Conservation (phyloP, 2,113 vertebrate species). For the Grantiella picta region DNA sequence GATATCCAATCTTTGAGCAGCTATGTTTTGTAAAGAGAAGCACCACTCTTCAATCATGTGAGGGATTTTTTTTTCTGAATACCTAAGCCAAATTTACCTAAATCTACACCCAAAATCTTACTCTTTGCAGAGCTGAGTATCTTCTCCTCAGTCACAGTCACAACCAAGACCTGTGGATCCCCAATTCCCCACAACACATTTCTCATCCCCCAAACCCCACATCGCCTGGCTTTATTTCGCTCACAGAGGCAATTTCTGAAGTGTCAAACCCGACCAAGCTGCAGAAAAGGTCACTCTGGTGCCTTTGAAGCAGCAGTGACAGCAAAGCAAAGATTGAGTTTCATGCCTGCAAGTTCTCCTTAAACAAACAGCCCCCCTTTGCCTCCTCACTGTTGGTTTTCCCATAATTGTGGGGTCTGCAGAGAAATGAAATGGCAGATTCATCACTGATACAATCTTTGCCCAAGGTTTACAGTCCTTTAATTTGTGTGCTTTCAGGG, state of each 20-base stretch:
- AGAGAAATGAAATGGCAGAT: constrained; percentile 44
- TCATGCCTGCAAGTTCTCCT: constrained; percentile 28
- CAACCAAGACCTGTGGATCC: neutral
- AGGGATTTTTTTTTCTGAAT: neutral
- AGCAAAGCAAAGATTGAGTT: constrained; percentile 31
- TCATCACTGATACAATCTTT: constrained; percentile 66
- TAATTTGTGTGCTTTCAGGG: constrained; percentile 18
- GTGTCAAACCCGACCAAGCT: neutral
- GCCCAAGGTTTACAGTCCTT: constrained; percentile 28
- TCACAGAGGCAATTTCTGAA: neutral
- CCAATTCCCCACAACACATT: neutral
- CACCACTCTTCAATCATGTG: neutral
- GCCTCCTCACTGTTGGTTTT: constrained; percentile 29
- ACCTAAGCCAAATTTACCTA: neutral
- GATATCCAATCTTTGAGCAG: constrained; percentile 51
- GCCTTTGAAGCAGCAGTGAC: constrained; percentile 26
- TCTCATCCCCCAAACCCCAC: neutral
- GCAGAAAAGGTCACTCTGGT: constrained; percentile 50
- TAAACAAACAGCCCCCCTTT: constrained; percentile 19
- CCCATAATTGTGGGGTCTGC: constrained; percentile 10
- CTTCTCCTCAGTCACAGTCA: neutral
- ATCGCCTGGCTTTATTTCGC: neutral
- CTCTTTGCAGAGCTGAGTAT: neutral
- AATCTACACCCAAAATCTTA: neutral
- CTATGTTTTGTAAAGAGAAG: constrained; percentile 2